Base-by-base conservation (phyloP, 2,888 invertebrate genomes). In the Catotricha subobsoleta region DNA sequence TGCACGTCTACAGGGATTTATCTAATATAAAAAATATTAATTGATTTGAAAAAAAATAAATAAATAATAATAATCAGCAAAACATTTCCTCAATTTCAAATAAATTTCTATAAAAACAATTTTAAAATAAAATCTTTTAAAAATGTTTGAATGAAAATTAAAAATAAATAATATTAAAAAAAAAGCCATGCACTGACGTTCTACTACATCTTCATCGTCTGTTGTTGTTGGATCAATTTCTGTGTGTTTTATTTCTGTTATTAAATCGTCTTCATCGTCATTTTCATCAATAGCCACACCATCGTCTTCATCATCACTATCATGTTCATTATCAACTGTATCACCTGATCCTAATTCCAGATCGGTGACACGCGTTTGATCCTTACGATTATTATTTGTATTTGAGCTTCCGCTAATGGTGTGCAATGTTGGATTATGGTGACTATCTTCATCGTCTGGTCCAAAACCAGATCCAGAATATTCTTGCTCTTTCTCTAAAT, bases 401-500 rank as follows among this genome's bases (percentile, higher is more conserved):
- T 15, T 13, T 35, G 39, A 28, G 20, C 29, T 20, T 34, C 34
- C 34, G 13, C 34, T 13, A 13, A 6, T 34, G 2, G 40, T 54
- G 53, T 33, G 50, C 49, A 42, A 48, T 49, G 36, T 21, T 15
- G 7, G 19, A 12, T 10, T 33, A 38, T 39, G 44, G 42, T 19
- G 35, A 35, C 21, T 36, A 53, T 77, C 82, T 57, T 83, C 84
- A 70, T 83, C 84, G 68, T 80, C 80, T 47, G 80, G 78, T 49
- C 84, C 84, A 67, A 74, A 77, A 48, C 86, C 86, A 59, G 83
- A 84, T 53, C 86, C 86, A 56, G 84, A 84, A 56, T 81, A 79
- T 67, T 84, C 84, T 50, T 74, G 65, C 65, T 83, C 82, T 62
- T 75, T 62, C 43, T 72, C 57, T 71, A 63, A 50, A 60, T 62